These are phyloP conservation scores for Ylistrum balloti DNA, from an alignment of 1,140 invertebrate species.

Conservation along the genomic window DNA sequence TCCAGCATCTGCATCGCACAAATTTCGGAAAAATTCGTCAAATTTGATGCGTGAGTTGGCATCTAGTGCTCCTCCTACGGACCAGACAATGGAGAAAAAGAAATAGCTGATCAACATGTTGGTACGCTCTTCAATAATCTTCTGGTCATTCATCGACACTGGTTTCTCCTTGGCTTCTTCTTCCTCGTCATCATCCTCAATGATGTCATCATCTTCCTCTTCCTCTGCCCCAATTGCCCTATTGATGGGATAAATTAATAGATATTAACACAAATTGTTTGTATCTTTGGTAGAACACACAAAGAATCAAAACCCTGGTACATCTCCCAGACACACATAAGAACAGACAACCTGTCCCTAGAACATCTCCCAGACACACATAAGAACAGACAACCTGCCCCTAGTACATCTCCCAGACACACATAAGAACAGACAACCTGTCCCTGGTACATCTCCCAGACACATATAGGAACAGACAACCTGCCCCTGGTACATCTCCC, in stretches of 20 bases:
- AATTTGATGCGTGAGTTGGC: slow-evolving; percentile 79
- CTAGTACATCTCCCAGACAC: too few species aligned
- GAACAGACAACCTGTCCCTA: too few species aligned
- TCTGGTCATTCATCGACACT: slow-evolving; percentile 71
- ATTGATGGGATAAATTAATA: neutral
- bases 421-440: too few species aligned
- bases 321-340: too few species aligned
- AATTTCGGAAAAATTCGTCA: slow-evolving; percentile 80
- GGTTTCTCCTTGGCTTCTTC: slow-evolving; percentile 51
- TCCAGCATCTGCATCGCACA: slow-evolving; percentile 81
- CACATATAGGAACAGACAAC: too few species aligned
- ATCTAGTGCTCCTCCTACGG: slow-evolving; percentile 79
- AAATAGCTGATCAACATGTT: slow-evolving; percentile 81
- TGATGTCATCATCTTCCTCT: slow-evolving; percentile 75
- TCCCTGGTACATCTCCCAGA: too few species aligned
- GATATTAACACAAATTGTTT: too few species aligned
- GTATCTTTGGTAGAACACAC: too few species aligned
- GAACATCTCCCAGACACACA: too few species aligned
- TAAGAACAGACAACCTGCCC: too few species aligned
- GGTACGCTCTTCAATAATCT: slow-evolving; percentile 79
- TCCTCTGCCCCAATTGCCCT: slow-evolving; percentile 78
- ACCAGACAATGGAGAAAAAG: slow-evolving; percentile 82
- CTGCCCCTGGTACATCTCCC: too few species aligned
- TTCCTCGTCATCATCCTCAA: slow-evolving; percentile 73
- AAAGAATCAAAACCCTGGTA: too few species aligned